phyloP scores from a whole-genome alignment of 2,888 invertebrate genomes.

The Oscheius sp. region DNA sequence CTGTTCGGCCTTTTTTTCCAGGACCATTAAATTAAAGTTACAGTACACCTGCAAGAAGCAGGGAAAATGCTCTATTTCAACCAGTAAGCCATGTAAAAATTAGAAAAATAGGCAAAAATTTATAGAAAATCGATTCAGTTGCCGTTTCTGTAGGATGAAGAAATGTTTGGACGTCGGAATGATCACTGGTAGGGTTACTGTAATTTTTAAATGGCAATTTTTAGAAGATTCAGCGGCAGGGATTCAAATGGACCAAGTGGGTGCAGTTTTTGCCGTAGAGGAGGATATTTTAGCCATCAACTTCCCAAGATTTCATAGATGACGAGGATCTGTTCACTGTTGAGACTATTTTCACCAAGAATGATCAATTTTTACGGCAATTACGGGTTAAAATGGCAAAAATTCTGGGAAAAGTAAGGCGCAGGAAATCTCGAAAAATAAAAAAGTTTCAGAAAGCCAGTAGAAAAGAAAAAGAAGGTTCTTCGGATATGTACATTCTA shows the following conservation, averaged over 20 bases:
- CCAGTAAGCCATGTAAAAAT: neutral
- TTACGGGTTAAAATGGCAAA: neutral
- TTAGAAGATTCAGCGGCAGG: no score
- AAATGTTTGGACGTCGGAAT: conserved; percentile 22
- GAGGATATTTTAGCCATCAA: neutral
- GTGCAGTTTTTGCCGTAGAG: no score
- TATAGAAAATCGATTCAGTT: conserved; percentile 18
- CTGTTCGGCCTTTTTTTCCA: conserved; percentile 20
- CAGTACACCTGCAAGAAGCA: neutral
- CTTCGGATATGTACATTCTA: conserved; percentile 10
- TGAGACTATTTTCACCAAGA: neutral
- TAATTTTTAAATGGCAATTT: no score
- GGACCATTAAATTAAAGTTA: conserved; percentile 21
- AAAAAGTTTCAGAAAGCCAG: no score
- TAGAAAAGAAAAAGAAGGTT: no score
- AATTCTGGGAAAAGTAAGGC: neutral
- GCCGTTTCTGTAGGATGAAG: conserved; percentile 26
- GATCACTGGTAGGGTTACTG: neutral
- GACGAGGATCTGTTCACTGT: neutral
- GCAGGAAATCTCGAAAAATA: no score
- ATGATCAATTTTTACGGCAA: neutral
- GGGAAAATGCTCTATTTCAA: neutral
- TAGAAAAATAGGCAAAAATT: neutral
- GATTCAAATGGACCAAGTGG: no score
- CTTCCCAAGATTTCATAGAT: no score